phyloP scores from a whole-genome alignment of 2,113 vertebrate species.

The Xiphophorus couchianus region DNA sequence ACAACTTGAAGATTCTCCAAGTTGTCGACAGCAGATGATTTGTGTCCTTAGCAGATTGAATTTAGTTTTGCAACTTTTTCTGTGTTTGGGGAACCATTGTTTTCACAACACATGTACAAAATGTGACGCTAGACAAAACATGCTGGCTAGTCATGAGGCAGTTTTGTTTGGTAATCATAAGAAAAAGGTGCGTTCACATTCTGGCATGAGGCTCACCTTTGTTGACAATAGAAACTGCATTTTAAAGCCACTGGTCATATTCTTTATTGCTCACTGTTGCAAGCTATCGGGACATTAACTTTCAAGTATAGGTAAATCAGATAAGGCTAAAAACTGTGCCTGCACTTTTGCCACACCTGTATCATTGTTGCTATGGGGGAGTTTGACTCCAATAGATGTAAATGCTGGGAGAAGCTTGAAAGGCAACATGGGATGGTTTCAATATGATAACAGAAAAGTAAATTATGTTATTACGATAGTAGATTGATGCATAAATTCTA shows the following conservation, averaged over 20 bases:
- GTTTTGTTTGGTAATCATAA: background rate
- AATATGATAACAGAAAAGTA: background rate
- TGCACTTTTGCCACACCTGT: slow-evolving; percentile 1
- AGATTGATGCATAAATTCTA: no score
- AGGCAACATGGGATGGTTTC: background rate
- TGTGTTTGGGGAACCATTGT: background rate
- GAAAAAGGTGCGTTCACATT: background rate
- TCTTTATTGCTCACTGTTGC: background rate
- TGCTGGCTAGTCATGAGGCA: background rate
- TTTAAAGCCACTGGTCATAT: background rate
- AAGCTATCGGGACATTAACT: background rate
- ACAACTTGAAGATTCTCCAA: background rate
- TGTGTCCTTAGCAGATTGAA: background rate
- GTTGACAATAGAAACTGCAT: background rate
- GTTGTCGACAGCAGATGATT: background rate
- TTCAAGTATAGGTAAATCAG: background rate
- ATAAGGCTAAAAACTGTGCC: background rate
- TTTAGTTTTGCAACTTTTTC: slow-evolving; percentile 17
- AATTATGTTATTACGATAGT: background rate
- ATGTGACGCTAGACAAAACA: slow-evolving; percentile 6
- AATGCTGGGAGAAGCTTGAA: background rate
- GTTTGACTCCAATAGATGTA: slow-evolving; percentile 6
- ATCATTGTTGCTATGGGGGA: slow-evolving; percentile 3
- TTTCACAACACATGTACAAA: background rate
- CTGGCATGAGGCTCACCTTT: background rate